phyloP scores from a whole-genome alignment of 2,113 vertebrate species.

The Mohoua ochrocephala region DNA sequence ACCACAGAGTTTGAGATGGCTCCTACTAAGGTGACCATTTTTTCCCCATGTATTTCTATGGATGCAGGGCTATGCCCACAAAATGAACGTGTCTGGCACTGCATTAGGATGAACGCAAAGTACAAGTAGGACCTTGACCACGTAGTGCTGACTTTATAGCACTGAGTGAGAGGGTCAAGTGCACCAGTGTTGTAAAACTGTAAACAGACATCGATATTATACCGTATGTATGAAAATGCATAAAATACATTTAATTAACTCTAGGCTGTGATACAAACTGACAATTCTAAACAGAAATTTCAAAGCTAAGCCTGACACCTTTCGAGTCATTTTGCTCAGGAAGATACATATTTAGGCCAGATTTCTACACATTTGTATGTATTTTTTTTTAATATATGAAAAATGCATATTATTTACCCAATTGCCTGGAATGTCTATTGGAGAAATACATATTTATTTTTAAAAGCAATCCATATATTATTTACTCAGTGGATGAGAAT shows the following conservation, averaged over 20 bases:
- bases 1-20: not conserved
- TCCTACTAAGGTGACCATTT: not conserved
- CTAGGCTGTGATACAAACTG: constrained; percentile 13
- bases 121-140: not conserved
- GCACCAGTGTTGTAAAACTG: not conserved
- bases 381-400: constrained; percentile 14
- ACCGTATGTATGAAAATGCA: not conserved
- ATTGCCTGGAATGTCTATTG: constrained; percentile 30
- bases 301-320: constrained; percentile 26
- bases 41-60: not conserved
- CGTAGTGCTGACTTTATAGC: not conserved
- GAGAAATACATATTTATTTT: constrained; percentile 63
- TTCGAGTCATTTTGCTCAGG: not conserved
- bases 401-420: constrained; percentile 61
- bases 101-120: not conserved
- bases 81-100: not conserved
- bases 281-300: constrained; percentile 13
- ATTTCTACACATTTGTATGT: not conserved
- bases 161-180: constrained; percentile 22
- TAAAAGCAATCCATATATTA: constrained; percentile 65
- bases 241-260: constrained; percentile 16
- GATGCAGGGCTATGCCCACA: not conserved
- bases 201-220: not conserved
- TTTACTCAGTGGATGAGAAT: constrained; percentile 63
- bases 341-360: not conserved